Evolutionary conservation across 2,113 vertebrate species (phyloP), one percentile per base, ranked within the genome.

Genomic region (Hypocryptadius cinnamomeus): DNA sequence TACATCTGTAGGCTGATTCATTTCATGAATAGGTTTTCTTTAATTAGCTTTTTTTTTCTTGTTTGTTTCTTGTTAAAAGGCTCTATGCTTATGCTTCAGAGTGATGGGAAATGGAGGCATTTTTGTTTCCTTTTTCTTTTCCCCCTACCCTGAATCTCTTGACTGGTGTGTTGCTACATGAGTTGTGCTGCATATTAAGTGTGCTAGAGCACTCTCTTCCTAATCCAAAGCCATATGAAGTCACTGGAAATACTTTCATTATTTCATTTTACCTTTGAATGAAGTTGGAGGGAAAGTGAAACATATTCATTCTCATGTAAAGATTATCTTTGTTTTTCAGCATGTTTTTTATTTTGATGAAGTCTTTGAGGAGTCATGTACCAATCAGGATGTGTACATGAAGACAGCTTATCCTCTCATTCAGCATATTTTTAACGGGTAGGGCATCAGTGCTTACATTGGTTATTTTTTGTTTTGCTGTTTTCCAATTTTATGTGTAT

Each of bases 331-430:
- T 98, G 60, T 97, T 96, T 97, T 98, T 86, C 97, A 99, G 99
- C 98, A 99, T 95, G 98, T 97, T 89, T 99, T 99, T 98, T 98
- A 98, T 97, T 99, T 99, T 97, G 98, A 99, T 97, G 98, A 98
- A 96, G 99, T 99, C 96, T 99, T 99, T 95, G 98, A 97, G 80
- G 98, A 99, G 89, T 94, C 97, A 13, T 98, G 98, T 94, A 98
- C 97, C 92, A 99, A 99, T 90, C 96, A 96, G 87, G 98, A 99
- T 79, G 98, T 99, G 48, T 99, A 99, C 96, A 97, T 94, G 98
- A 98, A 97, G 97, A 99, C 99, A 44, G 98, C 98, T 57, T 97
- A 98, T 79, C 98, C 98, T 72, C 98, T 99, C 89, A 98, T 99
- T 92, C 98, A 98, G 85, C 99, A 99, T 96, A 97, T 99, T 96